phyloP scores from a whole-genome alignment of 2,113 vertebrate genomes.

The Pterocles orientalis region DNA sequence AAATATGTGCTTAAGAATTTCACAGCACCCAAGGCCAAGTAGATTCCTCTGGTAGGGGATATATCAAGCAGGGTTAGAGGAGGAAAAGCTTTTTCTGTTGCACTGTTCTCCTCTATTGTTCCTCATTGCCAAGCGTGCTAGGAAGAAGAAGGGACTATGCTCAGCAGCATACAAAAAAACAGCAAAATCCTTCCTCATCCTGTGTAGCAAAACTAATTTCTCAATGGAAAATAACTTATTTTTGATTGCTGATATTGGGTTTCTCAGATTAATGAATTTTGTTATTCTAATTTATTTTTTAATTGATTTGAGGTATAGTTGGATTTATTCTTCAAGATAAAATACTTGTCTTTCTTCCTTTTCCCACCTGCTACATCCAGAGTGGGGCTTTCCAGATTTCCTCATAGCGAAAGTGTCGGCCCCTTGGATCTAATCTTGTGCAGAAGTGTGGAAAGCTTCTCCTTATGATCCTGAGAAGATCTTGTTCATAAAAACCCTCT shows the following conservation, averaged over 20 bases:
- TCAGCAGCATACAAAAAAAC: background rate
- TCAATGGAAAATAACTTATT: background rate
- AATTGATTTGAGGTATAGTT: background rate
- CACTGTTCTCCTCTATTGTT: background rate
- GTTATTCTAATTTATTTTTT: background rate
- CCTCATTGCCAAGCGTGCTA: background rate
- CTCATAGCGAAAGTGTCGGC: background rate
- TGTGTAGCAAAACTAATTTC: background rate
- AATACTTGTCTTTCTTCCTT: background rate
- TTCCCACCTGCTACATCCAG: background rate
- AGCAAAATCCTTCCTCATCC: background rate
- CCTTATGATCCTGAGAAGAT: background rate
- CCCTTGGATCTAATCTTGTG: background rate
- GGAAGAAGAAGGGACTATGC: background rate
- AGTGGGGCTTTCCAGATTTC: slow-evolving; percentile 1
- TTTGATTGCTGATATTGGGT: background rate
- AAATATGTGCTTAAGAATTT: slow-evolving; percentile 17
- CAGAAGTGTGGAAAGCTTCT: background rate
- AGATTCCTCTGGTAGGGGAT: background rate
- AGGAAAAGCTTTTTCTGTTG: slow-evolving; percentile 11
- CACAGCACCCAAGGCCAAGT: background rate
- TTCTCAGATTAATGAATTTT: background rate
- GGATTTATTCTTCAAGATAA: background rate
- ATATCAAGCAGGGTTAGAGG: background rate
- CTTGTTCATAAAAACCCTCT: background rate